Percentiles rank a stretch among this genome's conserved stretches.
Evolutionary conservation across 1,140 invertebrate genomes (phyloP).

Genomic region (Drosophila ercepeae): DNA sequence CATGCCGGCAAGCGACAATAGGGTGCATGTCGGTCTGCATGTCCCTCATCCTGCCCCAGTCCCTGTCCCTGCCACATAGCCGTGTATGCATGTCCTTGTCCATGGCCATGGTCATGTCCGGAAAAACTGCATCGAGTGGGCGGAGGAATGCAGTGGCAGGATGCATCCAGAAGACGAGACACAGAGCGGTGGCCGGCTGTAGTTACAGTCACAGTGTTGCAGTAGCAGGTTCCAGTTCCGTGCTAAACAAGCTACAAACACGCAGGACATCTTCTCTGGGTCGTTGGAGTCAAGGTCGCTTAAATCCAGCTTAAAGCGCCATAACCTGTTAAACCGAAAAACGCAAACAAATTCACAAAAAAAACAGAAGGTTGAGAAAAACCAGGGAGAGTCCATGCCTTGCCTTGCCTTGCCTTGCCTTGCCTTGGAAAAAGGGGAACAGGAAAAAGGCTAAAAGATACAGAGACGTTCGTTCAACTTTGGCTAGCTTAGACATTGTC

Average conservation of each 20-base stretch:
- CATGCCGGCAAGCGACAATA: constrained; percentile 55
- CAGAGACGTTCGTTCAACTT: constrained; percentile 71
- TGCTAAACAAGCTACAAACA: constrained; percentile 37
- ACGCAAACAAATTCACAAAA: constrained; percentile 37
- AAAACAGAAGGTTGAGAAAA: constrained; percentile 8
- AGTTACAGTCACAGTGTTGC: constrained; percentile 1
- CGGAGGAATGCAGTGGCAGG: constrained; percentile 28
- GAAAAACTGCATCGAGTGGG: constrained; percentile 48
- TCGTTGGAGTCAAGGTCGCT: constrained; percentile 58
- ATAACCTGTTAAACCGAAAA: constrained; percentile 30
- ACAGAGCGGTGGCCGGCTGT: constrained; percentile 6
- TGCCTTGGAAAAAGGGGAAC: not conserved
- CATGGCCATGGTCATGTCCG: constrained; percentile 8
- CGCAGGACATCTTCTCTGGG: constrained; percentile 26
- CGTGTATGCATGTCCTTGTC: not conserved
- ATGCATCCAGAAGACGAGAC: constrained; percentile 20
- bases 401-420: not conserved
- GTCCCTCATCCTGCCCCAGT: constrained; percentile 25
- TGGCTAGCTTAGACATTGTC: constrained; percentile 65
- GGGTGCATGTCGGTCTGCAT: constrained; percentile 38
- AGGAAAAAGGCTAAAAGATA: constrained; percentile 10
- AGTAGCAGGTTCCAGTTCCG: constrained; percentile 5
- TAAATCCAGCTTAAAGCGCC: constrained; percentile 24
- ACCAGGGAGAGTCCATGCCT: constrained; percentile 14
- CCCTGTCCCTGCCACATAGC: not conserved